Conservation (phyloP, 2,797 vertebrate species). For the Pseudomugil tenellus region DNA sequence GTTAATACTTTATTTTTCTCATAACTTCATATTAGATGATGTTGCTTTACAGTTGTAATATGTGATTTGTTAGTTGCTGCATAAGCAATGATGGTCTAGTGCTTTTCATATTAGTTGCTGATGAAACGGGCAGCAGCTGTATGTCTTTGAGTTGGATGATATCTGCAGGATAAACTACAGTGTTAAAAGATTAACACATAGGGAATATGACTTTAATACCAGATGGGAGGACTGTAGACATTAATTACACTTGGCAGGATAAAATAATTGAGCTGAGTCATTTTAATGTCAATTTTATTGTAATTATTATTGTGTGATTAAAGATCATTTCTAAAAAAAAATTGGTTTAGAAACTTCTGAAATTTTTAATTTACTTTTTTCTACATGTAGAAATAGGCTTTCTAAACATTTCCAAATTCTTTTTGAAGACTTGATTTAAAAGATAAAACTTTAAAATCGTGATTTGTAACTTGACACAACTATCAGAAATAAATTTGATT, state of each 20-base stretch:
- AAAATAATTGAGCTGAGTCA: not conserved
- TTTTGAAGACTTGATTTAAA: not conserved
- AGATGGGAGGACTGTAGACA: constrained; percentile 7
- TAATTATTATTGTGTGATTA: not conserved
- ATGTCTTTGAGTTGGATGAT: constrained; percentile 18
- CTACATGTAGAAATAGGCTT: not conserved
- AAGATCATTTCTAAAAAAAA: not conserved
- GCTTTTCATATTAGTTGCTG: not conserved
- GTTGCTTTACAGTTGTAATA: not conserved
- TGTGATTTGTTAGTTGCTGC: not conserved
- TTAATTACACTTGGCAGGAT: not conserved
- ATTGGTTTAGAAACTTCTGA: not conserved
- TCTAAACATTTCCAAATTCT: too few relatives aligned
- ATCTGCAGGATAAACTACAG: constrained; percentile 35
- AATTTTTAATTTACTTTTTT: not conserved
- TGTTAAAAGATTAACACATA: constrained; percentile 42
- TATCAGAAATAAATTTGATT: not conserved
- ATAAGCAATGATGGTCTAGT: not conserved
- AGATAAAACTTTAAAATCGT: not conserved
- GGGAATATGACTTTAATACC: constrained; percentile 2
- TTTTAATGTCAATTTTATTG: not conserved
- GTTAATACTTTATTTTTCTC: too few relatives aligned
- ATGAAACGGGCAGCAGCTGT: not conserved
- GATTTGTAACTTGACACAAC: not conserved
- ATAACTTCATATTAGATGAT: not conserved